Base-by-base conservation (phyloP, 2,113 vertebrate species). In the Deroptyus accipitrinus region DNA sequence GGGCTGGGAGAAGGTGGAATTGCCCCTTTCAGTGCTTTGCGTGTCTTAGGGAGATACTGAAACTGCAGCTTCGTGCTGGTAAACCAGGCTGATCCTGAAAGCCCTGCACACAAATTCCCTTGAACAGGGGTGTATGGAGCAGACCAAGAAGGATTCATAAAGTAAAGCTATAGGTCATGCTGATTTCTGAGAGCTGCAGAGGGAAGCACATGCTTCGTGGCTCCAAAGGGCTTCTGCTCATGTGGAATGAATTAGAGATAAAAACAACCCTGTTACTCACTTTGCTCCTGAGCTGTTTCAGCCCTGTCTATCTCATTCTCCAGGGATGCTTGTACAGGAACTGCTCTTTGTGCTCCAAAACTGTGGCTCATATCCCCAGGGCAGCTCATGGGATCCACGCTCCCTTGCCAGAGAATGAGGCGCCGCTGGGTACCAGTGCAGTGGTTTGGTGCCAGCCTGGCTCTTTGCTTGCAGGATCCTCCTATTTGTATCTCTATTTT, bases 221-320 rank as follows among this genome's bases (percentile, higher is more conserved):
- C 62, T 84, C n/a, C 86, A 79, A 88, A 76, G 31, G 31, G 13
- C 74, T 94, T 90, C 76, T 93, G 77, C 80, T 96, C 69, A 61
- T 30, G 81, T 82, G 83, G 69, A 87, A 78, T 81, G 80, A 64
- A 86, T 93, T 90, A 90, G 78, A 88, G 80, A 86, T 59, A 61
- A 91, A 88, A 89, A 9, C 80, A 86, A 25, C 57, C 42, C 62
- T 73, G 48, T 41, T 91, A 42, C 30, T 84, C 4, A 33, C 64
- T 94, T 90, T 68, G 31, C 48, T 94, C 54, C 86, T 49, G 90
- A 91, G 41, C 68, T 72, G 35, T 55, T 96, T 83, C 3, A 2
- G 52, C 72, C 55, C 61, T 69, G 18, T 55, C 83, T 73, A 11
- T 80, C 67, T 49, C 69, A 15, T 92, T 81, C 83, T 91, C 67